Evolutionary conservation across 2,113 vertebrate genomes (phyloP).

Genomic region (Sander lucioperca): DNA sequence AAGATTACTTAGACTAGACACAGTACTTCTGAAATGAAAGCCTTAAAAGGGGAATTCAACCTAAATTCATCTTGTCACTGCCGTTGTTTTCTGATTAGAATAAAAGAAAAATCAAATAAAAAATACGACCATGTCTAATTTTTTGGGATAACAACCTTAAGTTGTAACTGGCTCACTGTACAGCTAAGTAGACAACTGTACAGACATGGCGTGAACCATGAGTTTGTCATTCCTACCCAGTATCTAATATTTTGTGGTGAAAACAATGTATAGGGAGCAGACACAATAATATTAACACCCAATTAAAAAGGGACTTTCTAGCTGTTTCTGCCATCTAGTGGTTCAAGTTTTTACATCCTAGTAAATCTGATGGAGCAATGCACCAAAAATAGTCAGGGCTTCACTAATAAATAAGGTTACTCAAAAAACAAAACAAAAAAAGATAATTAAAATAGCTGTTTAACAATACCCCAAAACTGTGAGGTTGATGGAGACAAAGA

Average conservation of each 20-base stretch:
- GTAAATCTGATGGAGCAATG: background rate
- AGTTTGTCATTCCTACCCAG: background rate
- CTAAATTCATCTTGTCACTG: background rate
- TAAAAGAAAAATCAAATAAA: background rate
- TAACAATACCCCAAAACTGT: background rate
- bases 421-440: background rate
- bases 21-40: background rate
- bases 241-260: background rate
- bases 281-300: background rate
- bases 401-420: background rate
- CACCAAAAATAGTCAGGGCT: background rate
- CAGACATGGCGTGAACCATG: background rate
- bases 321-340: conserved; percentile 55
- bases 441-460: background rate
- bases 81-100: background rate
- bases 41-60: background rate
- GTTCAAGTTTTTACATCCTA: background rate
- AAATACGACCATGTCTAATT: background rate
- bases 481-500: background rate
- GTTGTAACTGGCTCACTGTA: background rate
- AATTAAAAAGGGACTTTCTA: background rate
- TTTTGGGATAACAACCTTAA: background rate
- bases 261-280: background rate
- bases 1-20: background rate
- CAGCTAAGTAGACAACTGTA: background rate